Base-by-base conservation (phyloP, 2,888 invertebrate genomes). In the Halocaridina rubra region DNA sequence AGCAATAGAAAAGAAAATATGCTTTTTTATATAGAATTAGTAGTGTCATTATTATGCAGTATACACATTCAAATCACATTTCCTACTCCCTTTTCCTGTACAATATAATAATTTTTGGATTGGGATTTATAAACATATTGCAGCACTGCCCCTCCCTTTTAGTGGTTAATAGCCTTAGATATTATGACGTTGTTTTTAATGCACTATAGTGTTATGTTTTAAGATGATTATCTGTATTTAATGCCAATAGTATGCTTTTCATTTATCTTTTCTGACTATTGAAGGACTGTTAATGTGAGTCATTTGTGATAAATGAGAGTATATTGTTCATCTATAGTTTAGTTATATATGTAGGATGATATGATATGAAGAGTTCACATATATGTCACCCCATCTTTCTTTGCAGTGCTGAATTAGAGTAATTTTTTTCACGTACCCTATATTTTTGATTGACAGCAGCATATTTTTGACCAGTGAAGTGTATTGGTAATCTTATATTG, bases 331-430 rank as follows among this genome's bases (percentile, higher is more conserved):
- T 10, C 16, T 46, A 46, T 53, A 53, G 53, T 53, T 53, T 72
- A 72, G 61, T 80, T 59, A 71, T 72, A 32, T 71, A 22, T 80
- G 71, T 80, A 59, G 80, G 80, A 57, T 72, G n/a, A n/a, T 72
- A 57, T 80, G 80, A 80, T n/a, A 22, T 57, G 69, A 57, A 29
- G 19, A 72, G 22, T 24, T 30, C 72, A 78, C 59, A 71, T 57
- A 16, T 59, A 32, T 72, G 80, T 69, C 22, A 19, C 57, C 57
- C 33, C 19, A 46, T 74, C 33, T 39, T 59, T 61, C 32, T 72
- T 72, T 80, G 61, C 80, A 29, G 16, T 57, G 71, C 72, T 72
- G 74, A 74, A 24, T 33, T 72, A 59, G 72, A 53, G n/a, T 74
- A 53, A 22, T 80, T n/a, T 69, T 27, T 29, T 5, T 29, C 69